Evolutionary conservation across 2,797 vertebrate species (phyloP), one percentile per base, ranked within the genome.

Genomic region (Microctenopoma stevenorrisi): DNA sequence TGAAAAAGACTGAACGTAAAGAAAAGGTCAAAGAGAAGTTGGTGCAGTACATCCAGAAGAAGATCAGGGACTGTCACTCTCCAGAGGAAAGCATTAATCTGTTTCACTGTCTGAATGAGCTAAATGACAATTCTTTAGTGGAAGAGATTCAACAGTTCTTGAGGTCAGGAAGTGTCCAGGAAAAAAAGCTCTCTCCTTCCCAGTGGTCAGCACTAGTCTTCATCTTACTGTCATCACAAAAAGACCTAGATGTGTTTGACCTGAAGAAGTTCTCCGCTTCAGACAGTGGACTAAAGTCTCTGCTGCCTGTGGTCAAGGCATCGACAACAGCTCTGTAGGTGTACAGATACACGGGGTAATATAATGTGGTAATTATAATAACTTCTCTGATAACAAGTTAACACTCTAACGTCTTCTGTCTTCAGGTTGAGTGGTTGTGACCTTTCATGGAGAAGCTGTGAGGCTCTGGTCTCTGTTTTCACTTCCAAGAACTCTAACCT

Each of bases 141-240:
- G 47, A 67, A 10, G 56, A 72, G 33, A 77, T 77, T 46, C 74
- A 79, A 16, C 55, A 56, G 55, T 79, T 42, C 22, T 7, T 79
- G 50, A 60, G 26, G 0, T 69, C 66, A 52, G 43, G 43, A 44
- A 44, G 43, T 7, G 43, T 44, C 15, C 15, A 16, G 1, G 15
- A 16, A n/a, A n/a, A n/a, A 15, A n/a, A 44, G 5, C 43, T 44
- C 15, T n/a, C 43, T 8, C 16, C 43, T 9, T 44, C 43, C 8
- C 43, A 44, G 15, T 44, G 43, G 43, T 46, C 43, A 46, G 43
- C 43, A 5, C 43, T 46, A 2, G 43, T 46, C 16, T 46, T 46
- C 43, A 46, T 46, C 43, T 18, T 46, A n/a, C 43, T 46, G 16
- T 46, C 43, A 7, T 46, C 43, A 46, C 5, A 46, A 46, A 18